phyloP scores from a whole-genome alignment of 2,797 vertebrate species.

The Euthynnus affinis region DNA sequence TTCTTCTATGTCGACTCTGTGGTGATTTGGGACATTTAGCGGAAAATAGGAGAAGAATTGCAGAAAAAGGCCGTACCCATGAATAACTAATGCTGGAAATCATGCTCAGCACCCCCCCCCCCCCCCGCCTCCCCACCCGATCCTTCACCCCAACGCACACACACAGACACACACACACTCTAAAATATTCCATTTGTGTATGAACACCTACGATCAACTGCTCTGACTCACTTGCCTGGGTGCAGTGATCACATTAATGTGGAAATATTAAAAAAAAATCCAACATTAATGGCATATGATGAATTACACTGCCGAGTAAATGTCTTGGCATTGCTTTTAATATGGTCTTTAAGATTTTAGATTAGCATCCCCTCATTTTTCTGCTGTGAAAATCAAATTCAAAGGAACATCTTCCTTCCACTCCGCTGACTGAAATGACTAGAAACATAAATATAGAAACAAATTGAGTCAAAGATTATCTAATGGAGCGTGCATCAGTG shows the following conservation, averaged over 20 bases:
- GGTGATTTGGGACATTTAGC: slow-evolving; percentile 76
- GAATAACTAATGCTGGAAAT: slow-evolving; percentile 85
- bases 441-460: slow-evolving; percentile 81
- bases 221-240: slow-evolving; percentile 55
- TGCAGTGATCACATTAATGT: slow-evolving; percentile 67
- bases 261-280: slow-evolving; percentile 60
- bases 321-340: slow-evolving; percentile 76
- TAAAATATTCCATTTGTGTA: slow-evolving; percentile 61
- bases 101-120: too few species aligned
- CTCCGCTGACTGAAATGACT: slow-evolving; percentile 71
- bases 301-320: slow-evolving; percentile 70
- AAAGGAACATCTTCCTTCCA: slow-evolving; percentile 72
- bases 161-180: neutral
- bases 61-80: slow-evolving; percentile 79
- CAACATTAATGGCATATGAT: slow-evolving; percentile 73
- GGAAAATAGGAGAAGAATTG: slow-evolving; percentile 77
- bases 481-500: slow-evolving; percentile 78
- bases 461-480: slow-evolving; percentile 83
- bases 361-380: slow-evolving; percentile 78
- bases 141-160: slow-evolving; percentile 20
- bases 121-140: too few species aligned
- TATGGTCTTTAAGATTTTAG: slow-evolving; percentile 78
- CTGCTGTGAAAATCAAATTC: slow-evolving; percentile 74
- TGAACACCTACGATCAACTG: slow-evolving; percentile 61
- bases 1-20: slow-evolving; percentile 56